Evolutionary conservation across 2,797 vertebrate species (phyloP), one percentile per base, ranked within the genome.

Genomic region (Siniperca obscura): DNA sequence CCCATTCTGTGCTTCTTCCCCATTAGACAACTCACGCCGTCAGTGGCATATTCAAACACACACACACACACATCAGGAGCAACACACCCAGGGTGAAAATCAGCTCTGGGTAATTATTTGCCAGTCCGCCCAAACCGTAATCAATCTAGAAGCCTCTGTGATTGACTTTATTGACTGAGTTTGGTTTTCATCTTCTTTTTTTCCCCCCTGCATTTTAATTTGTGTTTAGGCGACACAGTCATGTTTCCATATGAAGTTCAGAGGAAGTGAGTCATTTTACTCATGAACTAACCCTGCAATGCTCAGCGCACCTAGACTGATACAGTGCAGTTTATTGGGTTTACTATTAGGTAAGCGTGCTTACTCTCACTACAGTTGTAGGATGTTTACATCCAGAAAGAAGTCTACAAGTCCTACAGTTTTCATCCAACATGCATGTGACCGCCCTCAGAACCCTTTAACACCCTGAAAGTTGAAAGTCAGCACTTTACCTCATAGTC

Each of bases 241-340:
- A 34, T 44, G 44, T 68, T 59, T 53, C 22, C 55, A 34, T 34
- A 14, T 27, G 22, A 80, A 14, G 2, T 38, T 59, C 9, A 57
- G 53, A 65, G 0, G 66, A 81, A 76, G 65, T 69, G 56, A 55
- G 8, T 65, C 17, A 65, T 62, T 30, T 69, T 36, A 69, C 16
- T 53, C 46, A 36, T 61, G 27, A 48, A 74, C 44, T 25, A 68
- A 68, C 36, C 13, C 42, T 44, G 19, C 72, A 57, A 42, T 25
- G 34, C 21, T 76, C 52, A 34, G 34, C 1, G 1, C 17, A 21
- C 60, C 10, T 0, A 52, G 19, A 25, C 46, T 0, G 14, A 40
- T 22, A 11, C 13, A 34, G 8, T 34, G 7, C 21, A 34, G 38
- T 53, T 1, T 13, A 36, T 40, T 14, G 36, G 21, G 17, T 7